Percentiles rank a stretch among this genome's conserved stretches.
Conservation (phyloP, 2,113 vertebrate genomes). For the Pampusana beccarii region DNA sequence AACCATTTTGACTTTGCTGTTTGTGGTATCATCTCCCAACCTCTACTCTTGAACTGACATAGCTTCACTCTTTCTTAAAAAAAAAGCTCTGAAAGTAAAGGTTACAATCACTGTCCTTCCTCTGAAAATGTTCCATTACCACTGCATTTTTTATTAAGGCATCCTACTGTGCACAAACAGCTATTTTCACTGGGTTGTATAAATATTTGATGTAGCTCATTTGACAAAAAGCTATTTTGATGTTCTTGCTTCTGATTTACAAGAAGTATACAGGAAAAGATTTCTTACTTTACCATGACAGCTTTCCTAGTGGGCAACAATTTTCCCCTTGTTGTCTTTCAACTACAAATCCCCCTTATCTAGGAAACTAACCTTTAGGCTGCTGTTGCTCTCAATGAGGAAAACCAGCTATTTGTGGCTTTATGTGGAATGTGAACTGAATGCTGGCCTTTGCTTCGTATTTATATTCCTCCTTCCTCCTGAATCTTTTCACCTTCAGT, state of each 20-base stretch:
- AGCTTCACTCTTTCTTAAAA: conserved; percentile 5
- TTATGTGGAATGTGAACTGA: not conserved
- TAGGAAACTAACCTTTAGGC: not conserved
- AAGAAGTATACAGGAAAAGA: conserved; percentile 42
- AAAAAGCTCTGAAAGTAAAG: conserved; percentile 35
- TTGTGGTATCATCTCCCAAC: not conserved
- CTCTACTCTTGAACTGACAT: not conserved
- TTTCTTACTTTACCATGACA: conserved; percentile 34
- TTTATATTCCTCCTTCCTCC: not conserved
- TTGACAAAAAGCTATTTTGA: conserved; percentile 77
- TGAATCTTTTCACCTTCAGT: not conserved
- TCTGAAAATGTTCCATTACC: conserved; percentile 71
- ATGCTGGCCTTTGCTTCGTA: not conserved
- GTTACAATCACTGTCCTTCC: conserved; percentile 59
- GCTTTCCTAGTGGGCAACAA: not conserved
- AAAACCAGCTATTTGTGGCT: not conserved
- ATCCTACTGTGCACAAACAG: conserved; percentile 75
- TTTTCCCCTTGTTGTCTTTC: conserved; percentile 8
- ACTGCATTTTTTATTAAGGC: conserved; percentile 78
- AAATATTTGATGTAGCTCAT: conserved; percentile 79
- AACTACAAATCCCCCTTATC: not conserved
- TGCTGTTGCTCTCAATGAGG: not conserved
- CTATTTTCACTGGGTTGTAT: conserved; percentile 65
- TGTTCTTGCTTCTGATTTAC: conserved; percentile 69
- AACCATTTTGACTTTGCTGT: not conserved